Conservation (phyloP, 64 coral and sea anemone species). For the Astreopora myriophthalma region DNA sequence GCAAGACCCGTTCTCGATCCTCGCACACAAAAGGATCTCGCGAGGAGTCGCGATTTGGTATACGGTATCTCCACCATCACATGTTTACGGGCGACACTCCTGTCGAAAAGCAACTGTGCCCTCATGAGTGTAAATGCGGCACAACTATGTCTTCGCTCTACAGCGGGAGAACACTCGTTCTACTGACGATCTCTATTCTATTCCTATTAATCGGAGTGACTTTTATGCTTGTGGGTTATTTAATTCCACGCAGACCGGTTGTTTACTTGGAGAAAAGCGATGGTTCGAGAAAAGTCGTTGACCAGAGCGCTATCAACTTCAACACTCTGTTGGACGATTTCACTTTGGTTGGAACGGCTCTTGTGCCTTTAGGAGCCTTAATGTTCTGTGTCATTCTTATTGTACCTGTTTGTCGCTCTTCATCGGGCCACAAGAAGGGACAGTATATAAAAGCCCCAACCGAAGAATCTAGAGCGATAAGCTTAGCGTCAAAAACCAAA, state of each 20-base stretch:
- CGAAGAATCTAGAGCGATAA: constrained; percentile 58
- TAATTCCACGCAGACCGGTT: constrained; percentile 80
- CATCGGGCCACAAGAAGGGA: constrained; percentile 56
- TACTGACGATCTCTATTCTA: constrained; percentile 73
- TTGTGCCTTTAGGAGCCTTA: constrained; percentile 82
- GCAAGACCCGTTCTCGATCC: constrained; percentile 69
- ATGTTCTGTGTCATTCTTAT: constrained; percentile 84
- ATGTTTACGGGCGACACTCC: constrained; percentile 82
- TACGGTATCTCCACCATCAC: constrained; percentile 94
- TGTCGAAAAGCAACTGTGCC: constrained; percentile 60
- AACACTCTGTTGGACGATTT: constrained; percentile 94
- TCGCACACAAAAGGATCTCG: constrained; percentile 63
- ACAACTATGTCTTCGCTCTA: constrained; percentile 86
- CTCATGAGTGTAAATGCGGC: constrained; percentile 86
- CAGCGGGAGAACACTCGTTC: constrained; percentile 76
- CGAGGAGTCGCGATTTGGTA: constrained; percentile 85
- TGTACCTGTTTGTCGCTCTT: constrained; percentile 74
- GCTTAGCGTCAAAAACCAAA: constrained; percentile 28
- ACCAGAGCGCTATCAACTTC: constrained; percentile 75
- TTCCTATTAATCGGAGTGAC: constrained; percentile 86
- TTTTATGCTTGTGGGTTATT: constrained; percentile 89
- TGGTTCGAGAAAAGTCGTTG: constrained; percentile 69
- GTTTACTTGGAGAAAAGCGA: constrained; percentile 88
- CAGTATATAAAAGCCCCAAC: constrained; percentile 81
- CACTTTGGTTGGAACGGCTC: constrained; percentile 82